phyloP scores from a whole-genome alignment of 2,888 invertebrate genomes.

The Temnothorax unifasciatus region DNA sequence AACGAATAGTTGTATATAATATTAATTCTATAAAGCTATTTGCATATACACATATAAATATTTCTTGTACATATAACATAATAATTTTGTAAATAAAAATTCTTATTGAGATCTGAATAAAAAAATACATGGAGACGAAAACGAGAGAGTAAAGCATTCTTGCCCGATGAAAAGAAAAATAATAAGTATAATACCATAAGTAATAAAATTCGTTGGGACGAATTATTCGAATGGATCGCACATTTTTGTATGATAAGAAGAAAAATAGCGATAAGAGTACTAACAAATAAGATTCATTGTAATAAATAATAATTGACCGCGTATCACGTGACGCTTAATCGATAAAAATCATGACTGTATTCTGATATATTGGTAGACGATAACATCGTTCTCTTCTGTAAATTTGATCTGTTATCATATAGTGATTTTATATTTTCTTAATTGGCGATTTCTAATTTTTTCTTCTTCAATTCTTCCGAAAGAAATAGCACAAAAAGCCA shows the following conservation, averaged over 20 bases:
- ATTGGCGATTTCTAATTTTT: not conserved
- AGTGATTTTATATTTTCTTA: not conserved
- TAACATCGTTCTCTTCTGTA: constrained; percentile 5
- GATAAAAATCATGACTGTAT: not conserved
- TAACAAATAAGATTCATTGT: too few relatives aligned
- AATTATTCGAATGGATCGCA: not conserved
- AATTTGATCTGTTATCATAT: not conserved
- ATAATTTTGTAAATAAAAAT: constrained; percentile 17
- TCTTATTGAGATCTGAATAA: not conserved
- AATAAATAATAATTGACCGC: not conserved
- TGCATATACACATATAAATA: not conserved
- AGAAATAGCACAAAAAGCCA: not conserved
- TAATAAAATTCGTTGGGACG: not conserved
- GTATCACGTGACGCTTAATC: not conserved
- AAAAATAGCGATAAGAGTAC: too few relatives aligned
- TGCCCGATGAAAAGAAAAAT: not conserved
- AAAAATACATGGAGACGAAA: not conserved
- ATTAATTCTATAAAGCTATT: constrained; percentile 9
- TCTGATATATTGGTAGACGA: constrained; percentile 2
- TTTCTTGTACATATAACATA: constrained; percentile 6
- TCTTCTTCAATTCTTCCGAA: too few relatives aligned
- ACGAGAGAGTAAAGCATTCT: not conserved
- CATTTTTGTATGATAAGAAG: too few relatives aligned
- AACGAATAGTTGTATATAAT: constrained; percentile 29
- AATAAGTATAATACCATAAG: not conserved